Base-by-base conservation (phyloP, 1,140 invertebrate species). In the Chymomyza costata region DNA sequence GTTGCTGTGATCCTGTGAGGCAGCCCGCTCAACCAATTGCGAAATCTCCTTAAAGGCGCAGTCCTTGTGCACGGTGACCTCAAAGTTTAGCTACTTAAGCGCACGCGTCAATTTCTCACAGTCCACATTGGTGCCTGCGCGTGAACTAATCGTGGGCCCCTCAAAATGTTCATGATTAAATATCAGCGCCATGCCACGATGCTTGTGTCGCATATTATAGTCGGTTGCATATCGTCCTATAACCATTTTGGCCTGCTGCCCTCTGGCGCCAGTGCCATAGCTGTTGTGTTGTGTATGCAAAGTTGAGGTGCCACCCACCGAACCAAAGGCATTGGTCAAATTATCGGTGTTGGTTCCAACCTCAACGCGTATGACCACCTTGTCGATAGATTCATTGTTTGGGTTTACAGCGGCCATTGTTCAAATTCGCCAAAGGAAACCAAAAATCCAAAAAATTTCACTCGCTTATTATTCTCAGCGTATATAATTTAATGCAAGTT, bases 81-180 rank as follows among this genome's bases (percentile, higher is more conserved):
- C 87, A 86, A 96, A 97, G 14, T 90, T 91, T 7, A 96, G 84
- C 34, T 85, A 81, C 56, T 88, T 88, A 3, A 95, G 86, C 1
- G 89, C 89, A 41, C 86, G 86, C 2, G 86, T 81, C 25, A 94
- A 86, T 82, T 92, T 92, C 32, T 90, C 87, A 57, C 90, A 89
- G 65, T 93, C 93, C 2, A 89, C 88, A 63, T 92, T 91, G 16
- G 93, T 94, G 2, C 93, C 93, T 60, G 87, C 88, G 47, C 93
- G 86, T 5, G 87, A 81, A 18, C 54, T 62, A 52, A 92, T 83
- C 16, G 87, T 84, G 18, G 83, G 81, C 2, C 87, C 81, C 38
- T 88, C 88, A 65, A 93, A 94, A 63, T 88, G 86, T 86, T 94
- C 92, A 85, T 97, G 94, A 80, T 97, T 97, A 63, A 97, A 95